These are phyloP conservation scores for Caenorhabditis uteleia DNA, from an alignment of 2,888 invertebrate species.

Conservation along the genomic window DNA sequence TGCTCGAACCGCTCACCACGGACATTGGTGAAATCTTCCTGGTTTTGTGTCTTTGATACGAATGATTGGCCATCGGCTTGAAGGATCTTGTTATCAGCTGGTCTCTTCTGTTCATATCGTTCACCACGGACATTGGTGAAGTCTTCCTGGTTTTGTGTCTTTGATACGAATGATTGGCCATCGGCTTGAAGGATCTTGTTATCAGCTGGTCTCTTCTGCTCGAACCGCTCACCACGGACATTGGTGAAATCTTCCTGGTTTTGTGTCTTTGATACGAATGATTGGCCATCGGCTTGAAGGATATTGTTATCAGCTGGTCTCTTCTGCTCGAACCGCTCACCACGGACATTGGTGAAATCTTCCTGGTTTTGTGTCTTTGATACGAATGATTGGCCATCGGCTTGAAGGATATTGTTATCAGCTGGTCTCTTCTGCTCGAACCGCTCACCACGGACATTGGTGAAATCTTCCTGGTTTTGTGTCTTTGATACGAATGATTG, in stretches of 20 bases:
- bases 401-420: neutral
- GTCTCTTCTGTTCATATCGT: conserved; percentile 9
- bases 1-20: conserved; percentile 5
- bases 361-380: conserved; percentile 1
- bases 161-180: neutral
- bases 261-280: conserved; percentile 15
- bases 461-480: neutral
- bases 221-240: conserved; percentile 9
- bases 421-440: neutral
- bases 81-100: conserved; percentile 6
- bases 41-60: conserved; percentile 23
- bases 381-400: neutral
- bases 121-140: conserved; percentile 11
- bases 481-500: neutral
- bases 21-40: conserved; percentile 22
- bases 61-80: conserved; percentile 29
- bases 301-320: neutral
- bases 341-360: conserved; percentile 1
- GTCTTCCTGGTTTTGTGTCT: conserved; percentile 6
- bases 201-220: conserved; percentile 6
- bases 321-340: neutral
- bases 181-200: conserved; percentile 7
- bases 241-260: conserved; percentile 11
- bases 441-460: neutral
- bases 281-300: conserved; percentile 4